phyloP scores from a whole-genome alignment of 64 coral and sea anemone species.

The Montipora capricornis region DNA sequence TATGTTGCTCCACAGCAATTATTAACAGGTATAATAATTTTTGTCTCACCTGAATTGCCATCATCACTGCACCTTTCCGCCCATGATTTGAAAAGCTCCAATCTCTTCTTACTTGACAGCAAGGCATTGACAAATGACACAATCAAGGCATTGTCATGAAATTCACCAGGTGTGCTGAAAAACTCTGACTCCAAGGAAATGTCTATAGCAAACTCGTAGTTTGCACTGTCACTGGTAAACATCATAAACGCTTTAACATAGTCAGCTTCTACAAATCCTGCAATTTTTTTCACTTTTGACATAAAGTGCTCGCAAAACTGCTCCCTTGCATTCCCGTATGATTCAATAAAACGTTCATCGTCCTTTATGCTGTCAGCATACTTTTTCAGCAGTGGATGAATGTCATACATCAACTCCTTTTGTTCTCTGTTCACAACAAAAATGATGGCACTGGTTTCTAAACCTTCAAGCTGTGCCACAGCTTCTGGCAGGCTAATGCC shows the following conservation, averaged over 20 bases:
- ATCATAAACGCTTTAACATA: conserved; percentile 21
- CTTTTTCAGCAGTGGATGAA: conserved; percentile 22
- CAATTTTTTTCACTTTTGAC: conserved; percentile 15
- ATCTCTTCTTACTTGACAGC: conserved; percentile 9
- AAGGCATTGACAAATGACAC: conserved; percentile 28
- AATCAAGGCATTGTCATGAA: conserved; percentile 39
- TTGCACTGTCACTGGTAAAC: conserved; percentile 34
- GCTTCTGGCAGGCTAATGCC: not conserved
- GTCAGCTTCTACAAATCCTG: conserved; percentile 17
- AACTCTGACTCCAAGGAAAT: conserved; percentile 47
- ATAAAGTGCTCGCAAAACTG: conserved; percentile 33
- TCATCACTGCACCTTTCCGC: not conserved
- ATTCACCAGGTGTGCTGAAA: conserved; percentile 42
- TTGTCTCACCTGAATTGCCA: not conserved
- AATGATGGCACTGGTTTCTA: conserved; percentile 4
- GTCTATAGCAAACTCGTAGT: conserved; percentile 51
- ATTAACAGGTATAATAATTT: not conserved
- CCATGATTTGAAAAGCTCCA: conserved; percentile 27
- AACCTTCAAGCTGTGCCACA: conserved; percentile 7
- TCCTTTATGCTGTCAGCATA: conserved; percentile 26
- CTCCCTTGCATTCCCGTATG: conserved; percentile 18
- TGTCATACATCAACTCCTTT: conserved; percentile 30
- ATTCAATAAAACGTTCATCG: not conserved
- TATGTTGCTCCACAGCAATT: not conserved
- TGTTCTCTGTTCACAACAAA: not conserved